Conservation (phyloP, 2,888 invertebrate species). For the Acleris holmiana region DNA sequence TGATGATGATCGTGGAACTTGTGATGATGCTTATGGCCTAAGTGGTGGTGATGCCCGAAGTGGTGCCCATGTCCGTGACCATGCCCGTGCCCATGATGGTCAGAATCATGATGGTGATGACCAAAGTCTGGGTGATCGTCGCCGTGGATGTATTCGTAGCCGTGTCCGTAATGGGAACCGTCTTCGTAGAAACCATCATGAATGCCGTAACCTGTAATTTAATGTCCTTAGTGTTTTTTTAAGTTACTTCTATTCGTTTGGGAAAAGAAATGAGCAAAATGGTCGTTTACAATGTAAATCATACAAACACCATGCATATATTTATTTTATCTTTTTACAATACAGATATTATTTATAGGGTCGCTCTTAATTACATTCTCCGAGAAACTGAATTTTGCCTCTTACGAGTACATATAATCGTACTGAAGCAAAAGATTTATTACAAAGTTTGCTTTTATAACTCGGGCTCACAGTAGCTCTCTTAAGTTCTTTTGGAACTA, state of each 20-base stretch:
- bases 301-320: too few species aligned
- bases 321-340: too few species aligned
- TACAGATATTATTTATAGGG: too few species aligned
- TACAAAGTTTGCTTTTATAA: neutral
- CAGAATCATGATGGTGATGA: conserved; percentile 25
- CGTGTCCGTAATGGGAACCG: conserved; percentile 57
- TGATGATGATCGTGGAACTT: conserved; percentile 60
- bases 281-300: too few species aligned
- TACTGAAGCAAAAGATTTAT: neutral
- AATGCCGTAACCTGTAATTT: conserved; percentile 50
- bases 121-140: conserved; percentile 23
- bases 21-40: conserved; percentile 48
- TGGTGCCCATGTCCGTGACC: conserved; percentile 49
- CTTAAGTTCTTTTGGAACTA: conserved; percentile 16
- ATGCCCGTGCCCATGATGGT: conserved; percentile 43
- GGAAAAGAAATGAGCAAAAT: too few species aligned
- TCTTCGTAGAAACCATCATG: conserved; percentile 66
- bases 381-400: too few species aligned
- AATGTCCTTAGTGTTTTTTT: neutral
- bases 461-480: neutral
- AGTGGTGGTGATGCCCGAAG: conserved; percentile 45
- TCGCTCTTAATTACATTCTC: too few species aligned
- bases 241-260: too few species aligned
- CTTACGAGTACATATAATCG: too few species aligned
- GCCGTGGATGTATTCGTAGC: conserved; percentile 56